These are phyloP conservation scores for Drosophila maculinotata DNA, from an alignment of 2,888 invertebrate genomes.

Conservation along the genomic window DNA sequence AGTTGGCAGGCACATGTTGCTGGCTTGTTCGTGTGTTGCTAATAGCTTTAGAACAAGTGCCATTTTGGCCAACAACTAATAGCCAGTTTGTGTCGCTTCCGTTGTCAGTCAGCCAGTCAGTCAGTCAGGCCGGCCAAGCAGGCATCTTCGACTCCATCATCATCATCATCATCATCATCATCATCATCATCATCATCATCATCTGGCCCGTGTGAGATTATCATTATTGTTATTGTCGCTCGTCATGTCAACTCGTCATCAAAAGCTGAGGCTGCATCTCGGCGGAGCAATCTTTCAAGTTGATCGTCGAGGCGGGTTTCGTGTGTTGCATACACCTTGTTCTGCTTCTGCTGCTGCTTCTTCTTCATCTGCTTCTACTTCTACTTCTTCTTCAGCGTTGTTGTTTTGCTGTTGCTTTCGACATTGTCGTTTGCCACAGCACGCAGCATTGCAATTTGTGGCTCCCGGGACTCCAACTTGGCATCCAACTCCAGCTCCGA, in stretches of 20 bases:
- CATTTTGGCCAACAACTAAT: conserved; percentile 80
- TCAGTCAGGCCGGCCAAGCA: conserved; percentile 17
- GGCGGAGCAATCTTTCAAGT: conserved; percentile 71
- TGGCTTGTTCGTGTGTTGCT: conserved; percentile 65
- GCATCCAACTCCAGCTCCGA: conserved; percentile 9
- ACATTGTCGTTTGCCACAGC: conserved; percentile 67
- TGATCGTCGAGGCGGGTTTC: conserved; percentile 47
- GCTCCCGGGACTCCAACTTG: conserved; percentile 48
- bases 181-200: conserved; percentile 32
- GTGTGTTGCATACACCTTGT: conserved; percentile 61
- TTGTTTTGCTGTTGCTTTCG: conserved; percentile 37
- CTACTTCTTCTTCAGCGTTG: conserved; percentile 7
- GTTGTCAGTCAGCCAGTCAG: conserved; percentile 57
- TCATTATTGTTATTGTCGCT: conserved; percentile 77
- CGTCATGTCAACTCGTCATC: conserved; percentile 81
- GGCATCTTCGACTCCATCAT: conserved; percentile 14
- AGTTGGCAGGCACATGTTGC: conserved; percentile 67
- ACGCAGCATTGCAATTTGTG: conserved; percentile 75
- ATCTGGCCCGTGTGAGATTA: conserved; percentile 60
- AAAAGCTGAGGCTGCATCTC: conserved; percentile 55
- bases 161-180: conserved; percentile 31
- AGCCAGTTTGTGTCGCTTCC: conserved; percentile 80
- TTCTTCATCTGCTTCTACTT: conserved; percentile 11
- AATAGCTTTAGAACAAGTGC: conserved; percentile 81
- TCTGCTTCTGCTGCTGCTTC: conserved; percentile 9